phyloP scores from a whole-genome alignment of 2,888 invertebrate genomes.

The Drosophila imparisetae region DNA sequence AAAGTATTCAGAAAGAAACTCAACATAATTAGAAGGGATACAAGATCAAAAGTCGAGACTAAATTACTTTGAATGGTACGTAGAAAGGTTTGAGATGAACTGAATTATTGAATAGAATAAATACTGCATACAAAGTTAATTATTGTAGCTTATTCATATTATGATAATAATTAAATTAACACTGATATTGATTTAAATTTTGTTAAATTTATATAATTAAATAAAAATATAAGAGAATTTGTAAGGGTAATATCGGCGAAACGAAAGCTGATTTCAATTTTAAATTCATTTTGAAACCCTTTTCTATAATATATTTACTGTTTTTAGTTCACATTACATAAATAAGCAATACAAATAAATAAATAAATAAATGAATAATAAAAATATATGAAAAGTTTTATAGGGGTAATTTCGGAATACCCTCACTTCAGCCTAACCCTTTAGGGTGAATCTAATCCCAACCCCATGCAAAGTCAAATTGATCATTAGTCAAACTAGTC shows the following conservation, averaged over 20 bases:
- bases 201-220: not conserved
- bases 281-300: not conserved
- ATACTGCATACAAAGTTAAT: not conserved
- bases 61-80: conserved; percentile 45
- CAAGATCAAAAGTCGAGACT: not conserved
- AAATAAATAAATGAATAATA: not conserved
- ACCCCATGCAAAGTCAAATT: not conserved
- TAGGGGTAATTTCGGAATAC: not conserved
- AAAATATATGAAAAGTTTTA: not conserved
- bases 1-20: not conserved
- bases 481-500: not conserved
- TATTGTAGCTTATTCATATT: not conserved
- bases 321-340: not conserved
- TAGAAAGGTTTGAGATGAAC: not conserved
- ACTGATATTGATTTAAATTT: not conserved
- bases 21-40: conserved; percentile 14
- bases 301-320: not conserved
- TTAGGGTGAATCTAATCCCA: not conserved
- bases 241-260: not conserved
- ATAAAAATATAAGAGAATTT: not conserved
- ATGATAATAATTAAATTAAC: not conserved
- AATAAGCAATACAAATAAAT: not conserved
- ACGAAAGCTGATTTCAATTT: not conserved
- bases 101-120: not conserved
- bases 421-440: not conserved